These are phyloP conservation scores for Sinocyclocheilus maitianheensis DNA, from an alignment of 2,113 vertebrate species.

Conservation along the genomic window DNA sequence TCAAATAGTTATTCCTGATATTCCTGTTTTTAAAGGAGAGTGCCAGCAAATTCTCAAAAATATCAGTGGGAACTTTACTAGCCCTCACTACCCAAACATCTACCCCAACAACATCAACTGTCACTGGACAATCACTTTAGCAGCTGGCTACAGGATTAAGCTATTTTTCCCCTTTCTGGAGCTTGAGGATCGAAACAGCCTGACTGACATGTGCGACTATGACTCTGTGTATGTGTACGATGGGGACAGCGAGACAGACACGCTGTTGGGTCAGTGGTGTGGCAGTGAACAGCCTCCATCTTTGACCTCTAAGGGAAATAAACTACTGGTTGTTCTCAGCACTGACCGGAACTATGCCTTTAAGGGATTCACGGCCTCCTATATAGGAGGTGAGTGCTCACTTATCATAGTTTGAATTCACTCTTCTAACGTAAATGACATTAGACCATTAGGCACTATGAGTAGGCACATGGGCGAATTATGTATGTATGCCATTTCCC, in stretches of 20 bases:
- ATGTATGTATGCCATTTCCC: too few relatives aligned
- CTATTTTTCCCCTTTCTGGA: conserved; percentile 87
- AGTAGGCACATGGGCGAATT: too few relatives aligned
- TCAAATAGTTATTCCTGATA: too few relatives aligned
- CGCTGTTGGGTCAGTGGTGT: conserved; percentile 87
- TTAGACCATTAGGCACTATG: too few relatives aligned
- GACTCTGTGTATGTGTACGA: conserved; percentile 87
- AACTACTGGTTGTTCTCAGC: conserved; percentile 85
- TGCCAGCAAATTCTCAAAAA: conserved; percentile 87
- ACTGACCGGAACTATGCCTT: conserved; percentile 85
- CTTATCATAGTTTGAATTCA: not conserved
- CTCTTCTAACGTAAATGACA: not conserved
- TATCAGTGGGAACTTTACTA: conserved; percentile 89
- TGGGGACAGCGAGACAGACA: conserved; percentile 74
- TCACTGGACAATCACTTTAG: conserved; percentile 85
- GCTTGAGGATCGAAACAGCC: conserved; percentile 86
- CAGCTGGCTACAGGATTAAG: conserved; percentile 82
- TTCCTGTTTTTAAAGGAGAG: conserved; percentile 76
- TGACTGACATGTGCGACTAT: conserved; percentile 86
- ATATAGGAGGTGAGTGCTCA: conserved; percentile 85
- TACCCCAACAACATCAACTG: conserved; percentile 98
- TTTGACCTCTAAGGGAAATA: conserved; percentile 81
- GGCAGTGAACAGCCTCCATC: conserved; percentile 77
- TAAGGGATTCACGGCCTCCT: conserved; percentile 85
- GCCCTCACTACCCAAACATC: conserved; percentile 87